A percentile compares a stretch with the other conserved stretches of the same genome.
Evolutionary conservation across 1,140 invertebrate species (phyloP).

Genomic region (Condylostylus longicornis): DNA sequence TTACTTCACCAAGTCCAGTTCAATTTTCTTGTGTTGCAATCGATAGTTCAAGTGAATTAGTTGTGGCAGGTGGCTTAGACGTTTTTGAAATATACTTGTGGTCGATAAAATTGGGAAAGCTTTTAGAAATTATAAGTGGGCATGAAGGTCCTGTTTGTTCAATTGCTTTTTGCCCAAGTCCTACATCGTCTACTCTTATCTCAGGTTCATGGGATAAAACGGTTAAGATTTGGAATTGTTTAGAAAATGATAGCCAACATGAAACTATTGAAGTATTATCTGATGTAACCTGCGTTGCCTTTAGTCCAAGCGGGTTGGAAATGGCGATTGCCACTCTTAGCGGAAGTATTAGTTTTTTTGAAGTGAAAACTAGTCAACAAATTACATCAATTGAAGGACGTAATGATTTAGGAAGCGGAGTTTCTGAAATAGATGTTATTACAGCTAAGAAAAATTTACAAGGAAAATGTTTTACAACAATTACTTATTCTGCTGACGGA

Average conservation of each 20-base stretch:
- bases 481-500: conserved; percentile 89
- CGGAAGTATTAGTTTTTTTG: conserved; percentile 76
- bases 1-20: conserved; percentile 74
- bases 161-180: conserved; percentile 62
- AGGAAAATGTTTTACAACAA: conserved; percentile 71
- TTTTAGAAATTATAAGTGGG: conserved; percentile 81
- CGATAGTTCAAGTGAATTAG: conserved; percentile 76
- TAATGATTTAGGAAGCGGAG: conserved; percentile 71
- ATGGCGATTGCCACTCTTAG: conserved; percentile 82
- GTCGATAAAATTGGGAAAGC: conserved; percentile 79
- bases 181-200: conserved; percentile 56
- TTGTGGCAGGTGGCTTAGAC: conserved; percentile 85
- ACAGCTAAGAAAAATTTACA: conserved; percentile 71
- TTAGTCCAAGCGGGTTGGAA: conserved; percentile 78
- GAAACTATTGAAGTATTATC: conserved; percentile 65
- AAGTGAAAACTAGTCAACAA: conserved; percentile 54
- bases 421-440: conserved; percentile 69
- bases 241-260: conserved; percentile 62
- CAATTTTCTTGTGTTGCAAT: conserved; percentile 88
- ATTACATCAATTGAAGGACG: conserved; percentile 69
- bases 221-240: conserved; percentile 73
- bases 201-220: conserved; percentile 93
- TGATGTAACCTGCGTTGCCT: conserved; percentile 73
- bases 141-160: conserved; percentile 83
- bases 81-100: conserved; percentile 91